phyloP scores from a whole-genome alignment of 2,888 invertebrate genomes.

The Stenotaenia linearis region DNA sequence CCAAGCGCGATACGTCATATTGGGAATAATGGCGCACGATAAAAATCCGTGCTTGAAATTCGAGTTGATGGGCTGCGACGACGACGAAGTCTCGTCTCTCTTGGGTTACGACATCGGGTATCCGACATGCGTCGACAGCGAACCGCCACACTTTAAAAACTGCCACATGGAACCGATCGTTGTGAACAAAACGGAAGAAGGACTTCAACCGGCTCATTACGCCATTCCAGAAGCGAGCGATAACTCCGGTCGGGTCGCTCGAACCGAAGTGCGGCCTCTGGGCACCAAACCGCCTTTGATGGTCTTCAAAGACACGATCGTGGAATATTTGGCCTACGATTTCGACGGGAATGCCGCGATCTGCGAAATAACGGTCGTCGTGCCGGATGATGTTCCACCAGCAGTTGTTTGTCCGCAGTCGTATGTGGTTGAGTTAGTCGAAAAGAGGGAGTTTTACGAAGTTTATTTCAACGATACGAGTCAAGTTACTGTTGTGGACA shows the following conservation, averaged over 20 bases:
- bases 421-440: conserved; percentile 85
- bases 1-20: conserved; percentile 84
- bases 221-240: conserved; percentile 91
- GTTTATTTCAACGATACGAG: conserved; percentile 88
- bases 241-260: conserved; percentile 89
- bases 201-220: conserved; percentile 78
- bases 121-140: conserved; percentile 92
- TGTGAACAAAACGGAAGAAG: conserved; percentile 76
- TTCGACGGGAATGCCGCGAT: conserved; percentile 96
- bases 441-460: conserved; percentile 79
- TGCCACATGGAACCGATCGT: conserved; percentile 89
- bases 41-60: conserved; percentile 94
- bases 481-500: conserved; percentile 77
- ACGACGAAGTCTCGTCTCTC: conserved; percentile 69
- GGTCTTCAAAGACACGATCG: conserved; percentile 83
- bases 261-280: conserved; percentile 84
- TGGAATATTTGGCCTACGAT: conserved; percentile 93
- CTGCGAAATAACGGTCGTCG: conserved; percentile 92
- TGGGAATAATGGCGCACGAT: conserved; percentile 94
- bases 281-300: conserved; percentile 82
- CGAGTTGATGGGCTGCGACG: conserved; percentile 90
- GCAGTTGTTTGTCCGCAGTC: conserved; percentile 85
- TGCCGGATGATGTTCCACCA: conserved; percentile 87
- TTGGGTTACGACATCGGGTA: conserved; percentile 88
- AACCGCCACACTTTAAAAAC: conserved; percentile 93